Evolutionary conservation across 1,140 invertebrate species (phyloP).

Genomic region (Popillia japonica): DNA sequence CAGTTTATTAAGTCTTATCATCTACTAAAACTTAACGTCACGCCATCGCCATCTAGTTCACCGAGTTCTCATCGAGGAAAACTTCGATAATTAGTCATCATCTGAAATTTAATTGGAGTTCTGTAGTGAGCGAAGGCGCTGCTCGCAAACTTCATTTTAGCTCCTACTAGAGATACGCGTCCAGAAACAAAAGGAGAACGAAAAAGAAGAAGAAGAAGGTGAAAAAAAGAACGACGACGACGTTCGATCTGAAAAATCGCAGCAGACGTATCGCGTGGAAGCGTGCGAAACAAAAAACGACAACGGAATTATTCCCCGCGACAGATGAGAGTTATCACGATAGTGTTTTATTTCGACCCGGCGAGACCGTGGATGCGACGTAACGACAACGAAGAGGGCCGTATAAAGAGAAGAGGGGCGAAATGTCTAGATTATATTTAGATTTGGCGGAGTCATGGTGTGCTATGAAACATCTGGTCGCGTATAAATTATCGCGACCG

Average conservation of each 20-base stretch:
- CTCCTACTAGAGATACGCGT: background rate
- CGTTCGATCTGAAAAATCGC: background rate
- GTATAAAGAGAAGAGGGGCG: background rate
- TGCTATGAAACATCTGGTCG: background rate
- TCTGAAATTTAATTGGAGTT: background rate
- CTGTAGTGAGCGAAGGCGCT: background rate
- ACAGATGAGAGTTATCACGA: background rate
- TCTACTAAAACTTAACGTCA: background rate
- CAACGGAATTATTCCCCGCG: background rate
- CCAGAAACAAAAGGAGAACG: background rate
- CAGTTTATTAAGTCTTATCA: background rate
- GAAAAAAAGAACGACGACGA: background rate
- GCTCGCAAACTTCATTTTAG: background rate
- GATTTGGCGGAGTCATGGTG: background rate
- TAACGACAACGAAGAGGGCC: background rate
- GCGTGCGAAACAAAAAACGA: too few relatives aligned
- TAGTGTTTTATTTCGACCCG: background rate
- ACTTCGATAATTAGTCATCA: background rate
- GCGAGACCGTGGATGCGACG: background rate
- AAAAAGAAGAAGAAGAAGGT: background rate
- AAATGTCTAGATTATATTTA: conserved; percentile 6
- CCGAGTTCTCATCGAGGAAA: background rate
- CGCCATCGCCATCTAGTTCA: background rate
- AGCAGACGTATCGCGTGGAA: too few relatives aligned
- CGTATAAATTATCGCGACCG: conserved; percentile 4